phyloP scores from a whole-genome alignment of 92 coral and sea anemone genomes.

The Porites lobata region DNA sequence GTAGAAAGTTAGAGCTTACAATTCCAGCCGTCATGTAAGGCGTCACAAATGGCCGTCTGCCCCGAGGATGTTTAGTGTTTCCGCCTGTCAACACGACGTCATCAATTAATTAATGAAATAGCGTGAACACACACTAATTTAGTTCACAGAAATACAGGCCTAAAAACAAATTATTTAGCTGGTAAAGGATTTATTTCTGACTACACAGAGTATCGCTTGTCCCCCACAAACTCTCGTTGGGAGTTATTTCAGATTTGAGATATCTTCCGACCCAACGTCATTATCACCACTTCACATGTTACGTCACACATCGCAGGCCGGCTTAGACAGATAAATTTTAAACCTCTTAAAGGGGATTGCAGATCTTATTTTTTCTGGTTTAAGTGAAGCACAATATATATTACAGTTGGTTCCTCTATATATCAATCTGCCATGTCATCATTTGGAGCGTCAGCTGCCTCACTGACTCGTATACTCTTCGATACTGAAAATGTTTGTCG shows the following conservation, averaged over 20 bases:
- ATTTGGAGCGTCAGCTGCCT: neutral
- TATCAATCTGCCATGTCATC: neutral
- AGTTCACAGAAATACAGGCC: constrained; percentile 45
- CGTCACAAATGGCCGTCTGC: constrained; percentile 56
- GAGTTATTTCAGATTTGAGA: neutral
- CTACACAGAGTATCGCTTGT: neutral
- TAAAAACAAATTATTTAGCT: constrained; percentile 18
- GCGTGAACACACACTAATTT: constrained; percentile 67
- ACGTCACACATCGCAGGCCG: constrained; percentile 1
- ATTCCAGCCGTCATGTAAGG: constrained; percentile 37
- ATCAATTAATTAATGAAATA: constrained; percentile 86
- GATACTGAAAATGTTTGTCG: neutral
- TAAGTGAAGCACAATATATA: neutral
- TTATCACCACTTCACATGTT: neutral
- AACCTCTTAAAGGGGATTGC: neutral
- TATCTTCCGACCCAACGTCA: neutral
- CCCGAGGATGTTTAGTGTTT: constrained; percentile 60
- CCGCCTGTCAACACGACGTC: constrained; percentile 87
- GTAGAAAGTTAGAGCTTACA: neutral
- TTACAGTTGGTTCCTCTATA: neutral
- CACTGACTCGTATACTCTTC: neutral
- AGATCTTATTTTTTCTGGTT: constrained; percentile 1
- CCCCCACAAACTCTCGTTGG: neutral
- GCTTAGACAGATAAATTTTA: constrained; percentile 24
- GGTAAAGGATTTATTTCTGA: neutral